Conservation (phyloP, 2,888 invertebrate species). For the Malacosoma neustria region DNA sequence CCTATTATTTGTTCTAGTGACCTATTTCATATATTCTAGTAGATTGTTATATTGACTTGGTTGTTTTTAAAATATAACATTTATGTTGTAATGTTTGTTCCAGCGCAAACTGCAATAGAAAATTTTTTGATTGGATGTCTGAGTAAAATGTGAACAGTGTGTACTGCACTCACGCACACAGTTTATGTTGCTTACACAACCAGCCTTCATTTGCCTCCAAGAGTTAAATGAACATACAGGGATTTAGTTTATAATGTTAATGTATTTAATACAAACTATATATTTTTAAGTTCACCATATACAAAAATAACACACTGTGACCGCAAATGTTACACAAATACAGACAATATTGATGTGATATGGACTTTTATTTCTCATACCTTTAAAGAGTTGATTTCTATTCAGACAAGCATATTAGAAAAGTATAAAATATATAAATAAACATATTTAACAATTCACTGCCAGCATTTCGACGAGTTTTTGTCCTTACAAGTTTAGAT, state of each 20-base stretch:
- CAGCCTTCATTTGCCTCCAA: constrained; percentile 61
- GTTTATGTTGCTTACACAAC: constrained; percentile 54
- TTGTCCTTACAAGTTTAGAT: too few species aligned
- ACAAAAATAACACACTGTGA: constrained; percentile 47
- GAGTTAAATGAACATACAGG: constrained; percentile 68
- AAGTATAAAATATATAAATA: too few species aligned
- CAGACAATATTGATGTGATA: constrained; percentile 53
- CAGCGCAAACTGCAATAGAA: constrained; percentile 86
- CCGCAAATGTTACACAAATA: constrained; percentile 54
- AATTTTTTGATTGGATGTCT: constrained; percentile 79
- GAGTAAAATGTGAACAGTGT: constrained; percentile 57
- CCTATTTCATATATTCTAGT: too few species aligned
- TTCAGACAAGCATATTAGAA: too few species aligned
- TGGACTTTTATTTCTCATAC: constrained; percentile 16
- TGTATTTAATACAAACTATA: constrained; percentile 50
- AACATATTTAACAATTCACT: too few species aligned
- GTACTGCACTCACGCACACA: constrained; percentile 25
- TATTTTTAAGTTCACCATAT: constrained; percentile 66
- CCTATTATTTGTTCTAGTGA: too few species aligned
- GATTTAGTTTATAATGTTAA: constrained; percentile 71
- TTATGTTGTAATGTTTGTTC: too few species aligned
- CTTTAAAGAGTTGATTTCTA: too few species aligned
- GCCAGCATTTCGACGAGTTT: too few species aligned
- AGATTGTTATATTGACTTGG: too few species aligned
- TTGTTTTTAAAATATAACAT: too few species aligned